Base-by-base conservation (phyloP, 2,888 invertebrate genomes). In the Spialia ferax region DNA sequence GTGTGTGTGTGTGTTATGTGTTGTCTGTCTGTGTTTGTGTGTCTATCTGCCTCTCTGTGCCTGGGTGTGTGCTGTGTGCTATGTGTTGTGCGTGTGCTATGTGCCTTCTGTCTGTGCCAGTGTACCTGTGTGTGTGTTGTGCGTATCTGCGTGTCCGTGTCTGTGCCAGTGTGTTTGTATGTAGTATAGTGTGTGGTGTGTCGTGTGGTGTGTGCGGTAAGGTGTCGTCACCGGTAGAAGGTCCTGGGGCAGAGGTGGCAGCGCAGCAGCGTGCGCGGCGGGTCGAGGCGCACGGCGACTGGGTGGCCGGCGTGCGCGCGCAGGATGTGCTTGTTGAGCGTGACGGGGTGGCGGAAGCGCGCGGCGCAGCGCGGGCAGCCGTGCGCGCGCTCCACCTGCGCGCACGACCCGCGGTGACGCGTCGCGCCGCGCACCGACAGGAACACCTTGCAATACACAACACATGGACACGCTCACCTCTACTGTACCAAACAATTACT, bases 401-500 rank as follows among this genome's bases (percentile, higher is more conserved):
- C 86, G 75, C 92, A 93, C 26, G 82, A 73, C 15, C 75, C 76
- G 63, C 91, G 85, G 69, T 95, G 95, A 10, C 94, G 93, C 0
- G 87, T 85, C 1, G 95, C 88, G 15, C 94, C 85, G 69, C 91
- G 93, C 57, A 91, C 81, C 0, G 94, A 91, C 0, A 94, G 94
- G 70, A 94, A 95, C 54, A 91, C 83, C 83, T 61, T n/a, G 7
- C 11, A 0, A 29, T 8, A 23, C 10, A 38, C 32, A 38, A n/a
- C 35, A 11, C 35, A 22, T 5, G 11, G 8, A 56, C 64, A 68
- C 38, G n/a, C n/a, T n/a, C n/a, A n/a, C n/a, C n/a, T n/a, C n/a
- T n/a, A n/a, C n/a, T n/a, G n/a, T n/a, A n/a, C n/a, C n/a, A n/a
- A n/a, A n/a, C n/a, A n/a, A n/a, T n/a, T n/a, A n/a, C n/a, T n/a